Base-by-base conservation (phyloP, 2,888 invertebrate genomes). In the Macaria liturata region DNA sequence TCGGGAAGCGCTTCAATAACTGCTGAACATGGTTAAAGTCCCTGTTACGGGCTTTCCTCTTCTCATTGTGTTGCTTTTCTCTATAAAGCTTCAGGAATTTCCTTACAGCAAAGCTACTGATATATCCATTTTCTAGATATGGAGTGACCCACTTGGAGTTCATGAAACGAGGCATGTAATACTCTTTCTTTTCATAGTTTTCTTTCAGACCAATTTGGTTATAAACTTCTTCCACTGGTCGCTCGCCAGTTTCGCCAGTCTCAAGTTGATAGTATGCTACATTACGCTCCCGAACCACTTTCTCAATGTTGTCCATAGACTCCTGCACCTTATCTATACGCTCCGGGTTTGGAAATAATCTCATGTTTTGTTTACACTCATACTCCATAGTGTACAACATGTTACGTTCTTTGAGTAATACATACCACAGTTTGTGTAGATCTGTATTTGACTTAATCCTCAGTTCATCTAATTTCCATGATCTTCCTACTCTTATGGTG, bases 361-460 rank as follows among this genome's bases (percentile, higher is more conserved):
- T 91, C 65, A 89, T 85, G 75, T 95, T 90, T 44, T 93, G 85
- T 50, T 95, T 94, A 84, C 94, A 94, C 81, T 95, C 96, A 63
- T 97, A 94, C 86, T 98, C 97, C 99, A 99, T 98, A 2, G 99
- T 99, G 64, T 97, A 86, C 20, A 99, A 91, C 99, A 99, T 99
- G 83, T 99, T 99, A 54, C 95, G 93, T 87, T 99, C 99, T 89
- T 99, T 99, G 53, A 99, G 86, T 57, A 99, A 89, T 9, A 94
- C 77, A 76, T 93, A 98, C 99, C 99, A 99, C 59, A 99, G 88
- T 90, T 99, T 98, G 82, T 99, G 99, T 57, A 99, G 93, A 86
- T 99, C 99, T 50, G 95, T 92, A 81, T 98, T 99, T 48, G 98
- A 98, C 86, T 99, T 99, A 49, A 99, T 94, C 74, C 99, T 93